Evolutionary conservation across 2,888 invertebrate genomes (phyloP).

Genomic region (Digitonthophagus gazella): DNA sequence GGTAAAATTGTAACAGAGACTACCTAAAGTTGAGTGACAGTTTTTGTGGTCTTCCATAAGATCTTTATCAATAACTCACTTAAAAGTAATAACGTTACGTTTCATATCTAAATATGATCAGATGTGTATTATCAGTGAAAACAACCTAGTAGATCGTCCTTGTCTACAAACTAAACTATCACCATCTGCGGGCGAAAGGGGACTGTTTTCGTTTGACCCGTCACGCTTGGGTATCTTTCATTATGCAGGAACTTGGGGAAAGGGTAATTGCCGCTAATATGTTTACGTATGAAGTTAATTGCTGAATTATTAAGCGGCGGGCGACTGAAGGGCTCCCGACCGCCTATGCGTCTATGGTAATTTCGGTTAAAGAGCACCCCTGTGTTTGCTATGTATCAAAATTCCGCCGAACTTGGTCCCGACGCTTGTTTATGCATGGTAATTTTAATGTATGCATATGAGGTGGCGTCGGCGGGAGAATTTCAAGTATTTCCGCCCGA

Average conservation of each 20-base stretch:
- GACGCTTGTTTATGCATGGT: constrained; percentile 12
- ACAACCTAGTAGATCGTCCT: too few species aligned
- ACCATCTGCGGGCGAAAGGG: not conserved
- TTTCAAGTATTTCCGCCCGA: not conserved
- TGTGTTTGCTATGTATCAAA: not conserved
- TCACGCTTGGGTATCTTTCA: constrained; percentile 27
- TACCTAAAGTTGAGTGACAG: too few species aligned
- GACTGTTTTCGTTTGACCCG: not conserved
- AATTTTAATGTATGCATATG: constrained; percentile 4
- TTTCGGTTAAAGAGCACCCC: constrained; percentile 5
- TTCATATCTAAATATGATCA: too few species aligned
- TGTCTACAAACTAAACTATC: not conserved
- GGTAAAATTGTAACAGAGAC: constrained; percentile 33
- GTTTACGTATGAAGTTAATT: constrained; percentile 30
- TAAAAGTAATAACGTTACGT: too few species aligned
- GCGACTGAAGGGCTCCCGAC: constrained; percentile 17
- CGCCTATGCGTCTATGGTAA: constrained; percentile 10
- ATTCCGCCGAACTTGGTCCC: not conserved
- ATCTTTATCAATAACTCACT: too few species aligned
- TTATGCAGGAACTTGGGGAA: constrained; percentile 25
- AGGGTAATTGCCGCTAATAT: constrained; percentile 29
- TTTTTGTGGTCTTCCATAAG: too few species aligned
- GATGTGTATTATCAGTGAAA: too few species aligned
- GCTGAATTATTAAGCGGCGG: constrained; percentile 27
- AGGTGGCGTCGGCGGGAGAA: not conserved